Percentiles rank a stretch among this genome's conserved stretches.
These are phyloP conservation scores for Andrena cerasifolii DNA, from an alignment of 1,140 invertebrate genomes.

Conservation along the genomic window DNA sequence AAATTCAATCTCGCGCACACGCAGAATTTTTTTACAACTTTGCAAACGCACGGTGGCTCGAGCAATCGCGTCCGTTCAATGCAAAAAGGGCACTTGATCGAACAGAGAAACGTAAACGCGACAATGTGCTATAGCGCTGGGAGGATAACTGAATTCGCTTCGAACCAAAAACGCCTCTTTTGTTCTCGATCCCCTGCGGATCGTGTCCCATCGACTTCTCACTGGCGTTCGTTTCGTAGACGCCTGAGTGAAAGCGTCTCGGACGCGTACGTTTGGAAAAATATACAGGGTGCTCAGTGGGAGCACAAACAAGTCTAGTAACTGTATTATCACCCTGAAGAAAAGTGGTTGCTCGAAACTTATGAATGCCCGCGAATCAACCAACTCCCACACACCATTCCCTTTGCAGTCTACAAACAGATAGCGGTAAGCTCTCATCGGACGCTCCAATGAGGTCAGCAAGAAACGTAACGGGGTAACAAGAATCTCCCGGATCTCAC, in stretches of 20 bases:
- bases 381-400: not conserved
- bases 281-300: not conserved
- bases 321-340: too few relatives aligned
- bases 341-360: too few relatives aligned
- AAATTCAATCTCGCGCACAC: constrained; percentile 34
- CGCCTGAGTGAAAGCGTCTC: constrained; percentile 2
- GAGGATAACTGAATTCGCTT: constrained; percentile 39
- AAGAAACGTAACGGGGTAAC: not conserved
- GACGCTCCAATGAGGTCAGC: not conserved
- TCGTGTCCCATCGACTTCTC: not conserved
- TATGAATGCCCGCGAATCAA: not conserved
- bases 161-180: constrained; percentile 35
- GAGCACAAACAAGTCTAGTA: too few relatives aligned
- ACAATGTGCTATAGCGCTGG: constrained; percentile 5
- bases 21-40: constrained; percentile 47
- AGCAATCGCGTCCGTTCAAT: too few relatives aligned
- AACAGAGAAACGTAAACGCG: constrained; percentile 72
- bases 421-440: too few relatives aligned
- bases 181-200: not conserved
- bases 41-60: constrained; percentile 58
- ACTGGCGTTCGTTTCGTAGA: not conserved
- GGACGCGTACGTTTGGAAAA: not conserved
- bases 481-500: not conserved
- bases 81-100: constrained; percentile 80
- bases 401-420: too few relatives aligned